Evolutionary conservation across 2,113 vertebrate genomes (phyloP).

Genomic region (Pyrgilauda ruficollis): DNA sequence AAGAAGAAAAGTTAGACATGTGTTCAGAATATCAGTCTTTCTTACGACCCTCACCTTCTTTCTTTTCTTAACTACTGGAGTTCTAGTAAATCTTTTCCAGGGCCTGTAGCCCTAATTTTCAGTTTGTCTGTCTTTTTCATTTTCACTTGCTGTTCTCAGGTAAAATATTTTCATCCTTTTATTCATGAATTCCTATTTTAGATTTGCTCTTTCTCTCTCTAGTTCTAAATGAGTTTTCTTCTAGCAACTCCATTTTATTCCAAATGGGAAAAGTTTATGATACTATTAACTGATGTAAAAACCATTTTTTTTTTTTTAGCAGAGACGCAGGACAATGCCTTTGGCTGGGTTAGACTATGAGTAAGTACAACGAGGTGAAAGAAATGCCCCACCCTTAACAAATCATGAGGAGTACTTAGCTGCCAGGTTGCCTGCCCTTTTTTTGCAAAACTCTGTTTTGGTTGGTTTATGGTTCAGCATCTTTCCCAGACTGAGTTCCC

Average conservation of each 20-base stretch:
- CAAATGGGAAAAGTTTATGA: background rate
- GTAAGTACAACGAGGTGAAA: background rate
- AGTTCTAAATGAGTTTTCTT: background rate
- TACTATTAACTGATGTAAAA: background rate
- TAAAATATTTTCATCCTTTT: background rate
- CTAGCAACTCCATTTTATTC: background rate
- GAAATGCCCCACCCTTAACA: background rate
- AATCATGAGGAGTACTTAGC: background rate
- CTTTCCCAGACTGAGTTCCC: background rate
- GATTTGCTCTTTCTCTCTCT: background rate
- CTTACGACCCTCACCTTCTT: background rate
- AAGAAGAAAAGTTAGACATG: background rate
- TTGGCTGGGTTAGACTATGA: background rate
- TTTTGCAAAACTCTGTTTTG: background rate
- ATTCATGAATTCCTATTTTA: background rate
- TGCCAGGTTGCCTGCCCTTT: background rate
- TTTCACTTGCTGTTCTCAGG: background rate
- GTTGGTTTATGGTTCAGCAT: background rate
- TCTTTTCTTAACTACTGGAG: background rate
- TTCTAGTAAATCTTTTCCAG: background rate
- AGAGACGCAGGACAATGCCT: background rate
- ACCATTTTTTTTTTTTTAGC: background rate
- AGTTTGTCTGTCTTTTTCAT: background rate
- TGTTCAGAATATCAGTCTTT: background rate
- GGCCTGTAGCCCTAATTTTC: background rate